Evolutionary conservation across 1,140 invertebrate species (phyloP), one percentile per base, ranked within the genome.

Genomic region (Penaeus indicus): DNA sequence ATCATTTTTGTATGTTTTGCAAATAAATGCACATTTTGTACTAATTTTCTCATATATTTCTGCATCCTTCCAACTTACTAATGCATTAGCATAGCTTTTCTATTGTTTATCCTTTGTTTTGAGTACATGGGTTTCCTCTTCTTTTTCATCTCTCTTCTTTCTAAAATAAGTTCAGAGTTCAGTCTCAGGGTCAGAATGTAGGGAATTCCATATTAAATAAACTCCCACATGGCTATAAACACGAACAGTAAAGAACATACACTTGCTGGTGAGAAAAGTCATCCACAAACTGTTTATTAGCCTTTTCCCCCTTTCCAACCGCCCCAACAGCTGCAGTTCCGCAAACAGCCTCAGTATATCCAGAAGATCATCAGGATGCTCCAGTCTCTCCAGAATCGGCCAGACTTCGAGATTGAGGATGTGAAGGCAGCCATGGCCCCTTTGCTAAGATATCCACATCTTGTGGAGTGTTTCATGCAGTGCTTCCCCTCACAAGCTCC

Each of bases 401-500:
- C 79, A 25, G 42, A 82, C n/a, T 42, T 83, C 25, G 47, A 88
- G 32, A n/a, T 83, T 54, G 80, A 61, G 16, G 80, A 88, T 61
- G 67, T 88, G 67, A 83, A 88, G 42, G 64, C 86, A 62, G 79
- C 80, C 27, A 88, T 88, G n/a, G 75, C 79, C 3, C 86, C 86
- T 42, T 54, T 88, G 13, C 80, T 88, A 11, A 62, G 79, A 16
- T 88, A 88, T 27, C 86, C 86, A 25, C 86, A 88, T 47, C 42
- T 88, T 62, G 79, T 88, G 21, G 86, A 88, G 69, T 82, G 64
- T 42, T 88, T 88, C 61, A 83, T 69, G n/a, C 86, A 83, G 69
- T 88, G 86, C 54, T 88, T 88, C 47, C 79, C 86, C n/a, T 88
- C 86, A 60, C 86, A 88, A 60, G 64, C 86, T 62, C 86, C 86